A percentile compares a stretch with the other conserved stretches of the same genome.
These are phyloP conservation scores for Istiophorus platypterus DNA, from an alignment of 2,113 vertebrate species.

Conservation along the genomic window DNA sequence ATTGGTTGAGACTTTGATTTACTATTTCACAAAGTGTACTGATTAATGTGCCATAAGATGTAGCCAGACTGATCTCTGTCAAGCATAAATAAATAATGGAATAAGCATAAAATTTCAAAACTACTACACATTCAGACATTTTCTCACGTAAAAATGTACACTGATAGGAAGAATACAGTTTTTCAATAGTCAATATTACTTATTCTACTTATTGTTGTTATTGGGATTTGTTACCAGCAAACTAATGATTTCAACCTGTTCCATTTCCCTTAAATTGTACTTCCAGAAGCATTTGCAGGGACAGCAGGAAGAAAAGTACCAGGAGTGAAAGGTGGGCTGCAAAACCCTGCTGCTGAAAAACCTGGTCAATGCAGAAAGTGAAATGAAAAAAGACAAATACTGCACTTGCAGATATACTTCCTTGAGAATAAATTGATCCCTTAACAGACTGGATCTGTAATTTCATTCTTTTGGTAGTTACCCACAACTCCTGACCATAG, in stretches of 20 bases:
- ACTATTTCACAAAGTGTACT: neutral
- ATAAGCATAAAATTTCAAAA: neutral
- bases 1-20: conserved; percentile 66
- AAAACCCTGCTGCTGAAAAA: conserved; percentile 61
- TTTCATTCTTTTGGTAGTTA: neutral
- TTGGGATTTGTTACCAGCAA: neutral
- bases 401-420: neutral
- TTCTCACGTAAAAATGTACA: neutral
- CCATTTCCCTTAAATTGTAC: neutral
- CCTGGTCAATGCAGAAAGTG: conserved; percentile 64
- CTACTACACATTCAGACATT: neutral
- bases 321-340: conserved; percentile 40
- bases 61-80: neutral
- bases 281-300: conserved; percentile 12
- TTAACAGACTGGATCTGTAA: neutral
- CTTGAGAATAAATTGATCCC: neutral
- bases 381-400: neutral
- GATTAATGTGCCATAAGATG: neutral
- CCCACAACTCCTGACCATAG: neutral
- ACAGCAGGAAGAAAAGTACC: conserved; percentile 20
- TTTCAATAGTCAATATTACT: neutral
- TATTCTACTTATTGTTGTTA: neutral
- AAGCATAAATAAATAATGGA: too few relatives aligned
- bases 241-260: neutral
- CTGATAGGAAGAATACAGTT: neutral